Evolutionary conservation across 2,888 invertebrate species (phyloP), one percentile per base, ranked within the genome.

Genomic region (Athalia circularis): DNA sequence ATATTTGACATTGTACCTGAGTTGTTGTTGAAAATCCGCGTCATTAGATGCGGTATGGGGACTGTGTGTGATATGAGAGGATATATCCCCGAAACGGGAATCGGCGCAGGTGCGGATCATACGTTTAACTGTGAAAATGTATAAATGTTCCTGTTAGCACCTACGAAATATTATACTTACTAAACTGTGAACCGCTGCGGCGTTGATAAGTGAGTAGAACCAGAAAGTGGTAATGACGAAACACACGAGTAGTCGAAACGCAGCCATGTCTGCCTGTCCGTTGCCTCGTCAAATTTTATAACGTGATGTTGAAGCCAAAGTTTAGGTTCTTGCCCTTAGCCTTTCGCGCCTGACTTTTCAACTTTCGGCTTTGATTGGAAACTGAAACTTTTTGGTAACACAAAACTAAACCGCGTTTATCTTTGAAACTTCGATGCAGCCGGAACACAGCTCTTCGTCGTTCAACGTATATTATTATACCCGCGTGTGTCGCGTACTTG

Each of bases 131-230:
- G 54, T 5, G 9, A 47, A 47, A 5, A 47, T 11, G 13, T 47
- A 43, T 47, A 47, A 15, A 5, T n/a, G 15, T 15, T 8, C 11
- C 3, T 43, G 45, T 65, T 47, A 65, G n/a, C 29, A 47, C 43
- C n/a, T 5, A 47, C 47, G n/a, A 61, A 7, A 7, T 13, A 0
- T 5, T 6, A 57, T 75, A 80, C 82, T 86, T 82, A 86, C 86
- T 82, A 84, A 83, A 4, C 82, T 72, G 45, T 83, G 82, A 5
- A 85, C 82, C 8, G 84, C 84, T 5, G 86, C 86, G 5, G 85
- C 84, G 78, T 86, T 82, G 79, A 82, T 84, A 77, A 85, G 75
- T n/a, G 84, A 72, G 45, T 82, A 82, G 82, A 82, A 86, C 80
- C 82, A 84, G 67, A 84, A 78, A 65, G 79, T 77, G 59, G 83